Conservation (phyloP, 2,888 invertebrate genomes). For the Ichneumoninae sp. region DNA sequence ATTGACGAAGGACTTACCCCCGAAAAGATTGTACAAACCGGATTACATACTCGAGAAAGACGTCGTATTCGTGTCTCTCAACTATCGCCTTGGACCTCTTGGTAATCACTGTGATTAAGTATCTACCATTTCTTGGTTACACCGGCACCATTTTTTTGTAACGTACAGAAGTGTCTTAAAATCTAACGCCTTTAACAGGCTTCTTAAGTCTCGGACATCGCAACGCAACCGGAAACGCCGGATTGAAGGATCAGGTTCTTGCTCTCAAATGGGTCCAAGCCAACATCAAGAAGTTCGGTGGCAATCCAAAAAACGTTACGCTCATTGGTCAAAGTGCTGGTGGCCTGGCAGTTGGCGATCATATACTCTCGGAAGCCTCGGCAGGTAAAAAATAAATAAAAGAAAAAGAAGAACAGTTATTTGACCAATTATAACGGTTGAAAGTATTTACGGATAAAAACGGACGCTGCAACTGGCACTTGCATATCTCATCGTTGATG, state of each 20-base stretch:
- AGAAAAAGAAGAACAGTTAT: not conserved
- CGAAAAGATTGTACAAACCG: constrained; percentile 39
- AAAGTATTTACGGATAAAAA: too few species aligned
- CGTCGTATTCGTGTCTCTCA: constrained; percentile 71
- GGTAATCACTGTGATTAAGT: constrained; percentile 62
- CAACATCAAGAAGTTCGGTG: constrained; percentile 44
- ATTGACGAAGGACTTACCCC: too few species aligned
- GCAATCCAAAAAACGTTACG: constrained; percentile 48
- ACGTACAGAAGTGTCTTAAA: not conserved
- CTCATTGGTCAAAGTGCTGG: constrained; percentile 49
- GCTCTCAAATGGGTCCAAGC: constrained; percentile 34
- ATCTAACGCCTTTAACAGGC: constrained; percentile 74
- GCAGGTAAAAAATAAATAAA: not conserved
- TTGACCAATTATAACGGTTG: not conserved
- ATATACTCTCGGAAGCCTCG: not conserved
- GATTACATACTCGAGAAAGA: constrained; percentile 73
- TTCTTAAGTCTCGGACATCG: constrained; percentile 83
- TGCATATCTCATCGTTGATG: not conserved
- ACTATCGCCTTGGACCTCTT: constrained; percentile 72
- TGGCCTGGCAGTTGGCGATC: constrained; percentile 36
- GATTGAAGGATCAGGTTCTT: constrained; percentile 8
- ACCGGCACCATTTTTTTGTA: too few species aligned
- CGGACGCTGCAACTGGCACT: too few species aligned
- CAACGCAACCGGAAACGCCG: not conserved
- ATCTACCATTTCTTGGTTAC: too few species aligned